Evolutionary conservation across 2,888 invertebrate genomes (phyloP), one percentile per base, ranked within the genome.

Genomic region (Drosophila atripex): DNA sequence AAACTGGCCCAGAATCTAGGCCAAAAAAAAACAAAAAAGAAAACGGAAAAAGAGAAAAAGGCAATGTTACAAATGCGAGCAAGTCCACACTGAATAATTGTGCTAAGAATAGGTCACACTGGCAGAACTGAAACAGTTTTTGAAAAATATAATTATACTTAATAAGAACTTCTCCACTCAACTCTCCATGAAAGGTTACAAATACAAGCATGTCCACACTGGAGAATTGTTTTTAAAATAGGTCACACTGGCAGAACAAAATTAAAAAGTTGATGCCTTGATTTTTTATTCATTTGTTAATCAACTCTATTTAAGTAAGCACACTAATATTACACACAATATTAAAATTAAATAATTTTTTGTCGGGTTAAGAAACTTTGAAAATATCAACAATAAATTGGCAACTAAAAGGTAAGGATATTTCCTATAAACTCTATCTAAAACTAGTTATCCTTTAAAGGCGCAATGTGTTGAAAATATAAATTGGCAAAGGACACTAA

Each of bases 1-100:
- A 54, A 53, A 54, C 39, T 65, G 41, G 60, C 50, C 43, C 63
- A 63, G 32, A 63, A 61, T 63, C 32, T 49, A 12, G 23, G 60
- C 60, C 23, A 30, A 39, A 30, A 14, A 30, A 30, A 23, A 38
- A 47, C 38, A 47, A 11, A n/a, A n/a, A n/a, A n/a, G n/a, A n/a
- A n/a, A n/a, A n/a, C n/a, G n/a, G 5, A 9, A n/a, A 38, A 18
- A 7, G 18, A 38, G 0, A 4, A 7, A n/a, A 8, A 18, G 25
- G 11, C 16, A 3, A n/a, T 3, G 35, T n/a, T 35, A 7, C 21
- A 43, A 43, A 43, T 18, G 18, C 7, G 8, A 7, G 28, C 18
- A 51, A 51, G 35, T 35, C n/a, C 25, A 11, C 12, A 30, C 9
- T 39, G 16, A 9, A 39, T 39, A 16, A 39, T 39, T 39, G 39